Evolutionary conservation across 1,140 invertebrate species (phyloP).

Genomic region (Pollicipes pollicipes): DNA sequence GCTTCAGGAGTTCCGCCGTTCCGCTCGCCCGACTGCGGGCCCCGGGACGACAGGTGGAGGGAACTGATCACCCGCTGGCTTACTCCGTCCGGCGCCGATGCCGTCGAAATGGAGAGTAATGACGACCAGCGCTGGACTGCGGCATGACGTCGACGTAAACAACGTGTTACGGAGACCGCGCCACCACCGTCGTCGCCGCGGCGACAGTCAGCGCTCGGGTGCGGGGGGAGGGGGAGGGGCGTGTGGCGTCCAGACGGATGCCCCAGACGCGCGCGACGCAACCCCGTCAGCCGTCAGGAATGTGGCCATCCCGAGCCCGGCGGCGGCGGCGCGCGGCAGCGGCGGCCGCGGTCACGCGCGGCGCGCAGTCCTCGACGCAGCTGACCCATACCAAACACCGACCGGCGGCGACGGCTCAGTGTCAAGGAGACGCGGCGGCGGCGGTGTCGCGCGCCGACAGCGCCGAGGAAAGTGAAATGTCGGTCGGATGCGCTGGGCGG

Average conservation of each 20-base stretch:
- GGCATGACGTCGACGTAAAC: not conserved
- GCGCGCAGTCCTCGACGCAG: too few relatives aligned
- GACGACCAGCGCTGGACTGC: too few relatives aligned
- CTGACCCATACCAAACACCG: not conserved
- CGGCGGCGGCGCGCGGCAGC: too few relatives aligned
- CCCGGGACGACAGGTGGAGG: too few relatives aligned
- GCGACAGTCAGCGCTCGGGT: too few relatives aligned
- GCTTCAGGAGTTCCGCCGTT: too few relatives aligned
- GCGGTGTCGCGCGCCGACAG: not conserved
- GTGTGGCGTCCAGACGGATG: not conserved
- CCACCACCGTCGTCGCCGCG: too few relatives aligned
- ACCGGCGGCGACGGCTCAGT: not conserved
- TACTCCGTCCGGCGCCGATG: not conserved
- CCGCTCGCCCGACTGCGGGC: too few relatives aligned
- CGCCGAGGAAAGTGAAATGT: not conserved
- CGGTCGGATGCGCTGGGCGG: too few relatives aligned
- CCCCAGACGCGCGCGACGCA: too few relatives aligned
- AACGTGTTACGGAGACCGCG: not conserved
- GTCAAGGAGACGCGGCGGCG: not conserved
- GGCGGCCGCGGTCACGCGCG: not conserved
- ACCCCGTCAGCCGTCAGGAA: not conserved
- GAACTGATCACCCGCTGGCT: not conserved
- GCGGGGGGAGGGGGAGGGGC: too few relatives aligned
- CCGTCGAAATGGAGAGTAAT: not conserved
- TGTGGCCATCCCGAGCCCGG: too few relatives aligned